Percentiles rank a stretch among this genome's conserved stretches.
Evolutionary conservation across 1,140 invertebrate species (phyloP).

Genomic region (Choristoneura fumiferana): DNA sequence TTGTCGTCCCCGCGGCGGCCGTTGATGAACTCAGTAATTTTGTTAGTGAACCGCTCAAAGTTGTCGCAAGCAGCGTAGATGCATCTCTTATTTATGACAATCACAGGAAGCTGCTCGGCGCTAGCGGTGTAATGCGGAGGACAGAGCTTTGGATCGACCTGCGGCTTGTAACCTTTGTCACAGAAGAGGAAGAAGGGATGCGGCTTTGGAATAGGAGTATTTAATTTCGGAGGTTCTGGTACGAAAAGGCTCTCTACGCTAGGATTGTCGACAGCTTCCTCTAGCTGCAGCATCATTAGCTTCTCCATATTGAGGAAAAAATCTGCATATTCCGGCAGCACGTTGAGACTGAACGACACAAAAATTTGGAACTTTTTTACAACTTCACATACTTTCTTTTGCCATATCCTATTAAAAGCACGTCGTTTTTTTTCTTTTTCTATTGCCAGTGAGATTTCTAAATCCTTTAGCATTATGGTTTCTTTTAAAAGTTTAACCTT

Average conservation of each 20-base stretch:
- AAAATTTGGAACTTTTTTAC: conserved; percentile 65
- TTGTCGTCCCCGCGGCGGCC: conserved; percentile 37
- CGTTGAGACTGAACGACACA: conserved; percentile 54
- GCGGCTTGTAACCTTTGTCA: conserved; percentile 50
- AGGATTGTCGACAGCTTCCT: conserved; percentile 48
- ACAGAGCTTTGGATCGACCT: conserved; percentile 48
- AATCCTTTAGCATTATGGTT: conserved; percentile 44
- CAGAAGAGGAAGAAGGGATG: conserved; percentile 61
- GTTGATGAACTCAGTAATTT: conserved; percentile 45
- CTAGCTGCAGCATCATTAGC: conserved; percentile 61
- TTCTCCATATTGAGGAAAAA: conserved; percentile 69
- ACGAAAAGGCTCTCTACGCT: conserved; percentile 50
- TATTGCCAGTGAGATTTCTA: conserved; percentile 46
- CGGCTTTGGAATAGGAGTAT: conserved; percentile 43
- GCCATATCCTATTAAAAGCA: conserved; percentile 53
- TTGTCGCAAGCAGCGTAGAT: conserved; percentile 64
- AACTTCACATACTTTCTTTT: conserved; percentile 59
- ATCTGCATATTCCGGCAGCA: conserved; percentile 58
- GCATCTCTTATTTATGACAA: conserved; percentile 58
- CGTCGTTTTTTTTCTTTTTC: conserved; percentile 48
- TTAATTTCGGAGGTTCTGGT: conserved; percentile 34
- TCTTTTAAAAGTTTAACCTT: conserved; percentile 41
- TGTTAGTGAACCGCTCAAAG: conserved; percentile 48
- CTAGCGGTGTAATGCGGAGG: conserved; percentile 55
- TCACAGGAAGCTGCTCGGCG: conserved; percentile 51